Conservation (phyloP, 2,113 vertebrate species). For the Planiliza haematocheilus region DNA sequence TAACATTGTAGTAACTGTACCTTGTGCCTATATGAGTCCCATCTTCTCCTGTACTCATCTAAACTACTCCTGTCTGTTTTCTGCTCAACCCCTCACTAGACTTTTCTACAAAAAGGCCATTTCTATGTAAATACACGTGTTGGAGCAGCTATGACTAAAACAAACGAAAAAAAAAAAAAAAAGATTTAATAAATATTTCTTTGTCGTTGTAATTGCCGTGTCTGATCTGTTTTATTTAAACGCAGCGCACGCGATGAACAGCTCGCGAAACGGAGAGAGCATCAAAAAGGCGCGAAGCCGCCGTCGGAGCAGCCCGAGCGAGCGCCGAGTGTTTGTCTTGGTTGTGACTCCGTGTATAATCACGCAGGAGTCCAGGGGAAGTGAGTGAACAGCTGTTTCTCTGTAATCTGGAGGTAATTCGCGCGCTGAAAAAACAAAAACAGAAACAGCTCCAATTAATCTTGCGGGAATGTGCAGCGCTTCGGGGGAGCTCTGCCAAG, state of each 20-base stretch:
- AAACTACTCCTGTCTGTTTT: constrained; percentile 56
- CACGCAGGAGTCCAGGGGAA: constrained; percentile 46
- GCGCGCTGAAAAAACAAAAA: constrained; percentile 60
- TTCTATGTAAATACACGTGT: constrained; percentile 99
- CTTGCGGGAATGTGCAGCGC: constrained; percentile 57
- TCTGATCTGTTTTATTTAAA: constrained; percentile 56
- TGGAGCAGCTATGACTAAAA: constrained; percentile 95
- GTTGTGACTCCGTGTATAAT: constrained; percentile 44
- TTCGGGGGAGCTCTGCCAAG: constrained; percentile 48
- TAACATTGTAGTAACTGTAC: constrained; percentile 53
- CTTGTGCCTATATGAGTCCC: constrained; percentile 60
- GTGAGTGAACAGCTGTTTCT: constrained; percentile 66
- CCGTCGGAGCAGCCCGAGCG: neutral
- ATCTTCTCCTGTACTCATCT: constrained; percentile 41
- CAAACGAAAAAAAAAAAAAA: constrained; percentile 73
- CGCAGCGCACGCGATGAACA: constrained; percentile 13
- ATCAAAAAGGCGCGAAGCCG: constrained; percentile 10
- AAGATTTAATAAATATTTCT: constrained; percentile 83
- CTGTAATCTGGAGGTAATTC: constrained; percentile 68
- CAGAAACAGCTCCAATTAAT: constrained; percentile 66
- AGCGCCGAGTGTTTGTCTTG: constrained; percentile 50
- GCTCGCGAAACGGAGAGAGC: constrained; percentile 32
- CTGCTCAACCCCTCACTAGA: constrained; percentile 58
- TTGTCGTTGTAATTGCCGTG: constrained; percentile 77
- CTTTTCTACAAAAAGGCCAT: constrained; percentile 87